Percentiles rank a stretch among this genome's conserved stretches.
Conservation (phyloP, 2,888 invertebrate species). For the Ennomos quercinarius region DNA sequence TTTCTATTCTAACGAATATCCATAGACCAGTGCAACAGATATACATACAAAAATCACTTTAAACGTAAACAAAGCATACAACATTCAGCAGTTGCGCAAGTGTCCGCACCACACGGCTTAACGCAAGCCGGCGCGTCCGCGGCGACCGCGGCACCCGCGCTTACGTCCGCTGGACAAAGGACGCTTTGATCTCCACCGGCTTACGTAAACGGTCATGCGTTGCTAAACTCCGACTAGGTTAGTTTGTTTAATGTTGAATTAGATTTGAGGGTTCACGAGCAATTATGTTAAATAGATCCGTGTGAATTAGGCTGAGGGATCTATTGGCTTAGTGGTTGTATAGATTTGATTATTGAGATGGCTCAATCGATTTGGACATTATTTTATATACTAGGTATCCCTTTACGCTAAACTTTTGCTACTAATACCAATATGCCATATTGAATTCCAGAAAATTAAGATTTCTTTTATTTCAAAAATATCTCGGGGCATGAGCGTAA, state of each 20-base stretch:
- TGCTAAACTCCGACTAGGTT: slow-evolving; percentile 4
- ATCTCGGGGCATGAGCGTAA: too few relatives aligned
- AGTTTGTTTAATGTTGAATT: slow-evolving; percentile 13
- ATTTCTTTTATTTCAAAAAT: too few relatives aligned
- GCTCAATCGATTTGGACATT: too few relatives aligned
- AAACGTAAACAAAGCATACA: background rate
- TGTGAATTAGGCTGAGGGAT: background rate
- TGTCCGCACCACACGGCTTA: slow-evolving; percentile 5
- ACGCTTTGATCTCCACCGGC: slow-evolving; percentile 17
- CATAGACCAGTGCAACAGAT: too few relatives aligned
- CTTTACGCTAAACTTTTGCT: too few relatives aligned
- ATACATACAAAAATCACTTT: background rate
- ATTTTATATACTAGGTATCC: too few relatives aligned
- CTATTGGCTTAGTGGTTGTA: background rate
- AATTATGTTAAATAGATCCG: background rate
- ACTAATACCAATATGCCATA: too few relatives aligned
- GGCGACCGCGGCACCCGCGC: slow-evolving; percentile 12
- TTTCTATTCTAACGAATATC: too few relatives aligned
- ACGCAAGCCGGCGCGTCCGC: slow-evolving; percentile 10
- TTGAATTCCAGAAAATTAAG: too few relatives aligned
- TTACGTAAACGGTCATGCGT: slow-evolving; percentile 20
- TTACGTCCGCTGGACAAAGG: slow-evolving; percentile 9
- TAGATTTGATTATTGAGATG: too few relatives aligned
- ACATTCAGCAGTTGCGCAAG: slow-evolving; percentile 3
- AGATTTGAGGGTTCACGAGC: background rate